Conservation (phyloP, 2,113 vertebrate genomes). For the Periophthalmodon schlosseri region DNA sequence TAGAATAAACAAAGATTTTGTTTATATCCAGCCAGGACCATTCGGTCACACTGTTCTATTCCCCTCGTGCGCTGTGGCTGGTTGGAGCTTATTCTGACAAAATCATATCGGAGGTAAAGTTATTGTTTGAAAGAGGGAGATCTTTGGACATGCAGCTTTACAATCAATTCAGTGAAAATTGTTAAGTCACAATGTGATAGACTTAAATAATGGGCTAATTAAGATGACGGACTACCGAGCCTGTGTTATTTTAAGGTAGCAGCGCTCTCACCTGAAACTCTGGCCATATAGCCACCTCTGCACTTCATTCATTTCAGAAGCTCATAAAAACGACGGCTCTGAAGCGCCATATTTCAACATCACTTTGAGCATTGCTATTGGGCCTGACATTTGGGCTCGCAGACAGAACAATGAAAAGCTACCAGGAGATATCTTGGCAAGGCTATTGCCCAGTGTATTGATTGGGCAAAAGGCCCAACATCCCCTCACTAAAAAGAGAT, state of each 20-base stretch:
- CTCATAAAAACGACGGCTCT: slow-evolving; percentile 42
- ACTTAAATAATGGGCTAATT: neutral
- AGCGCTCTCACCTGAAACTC: neutral
- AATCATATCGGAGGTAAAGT: neutral
- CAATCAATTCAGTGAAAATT: neutral
- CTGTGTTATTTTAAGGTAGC: neutral
- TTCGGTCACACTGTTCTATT: neutral
- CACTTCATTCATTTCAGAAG: slow-evolving; percentile 50
- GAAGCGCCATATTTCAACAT: slow-evolving; percentile 50
- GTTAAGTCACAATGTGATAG: neutral
- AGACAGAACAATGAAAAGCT: slow-evolving; percentile 71
- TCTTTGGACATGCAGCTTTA: neutral
- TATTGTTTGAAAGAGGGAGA: neutral
- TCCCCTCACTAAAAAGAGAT: slow-evolving; percentile 77
- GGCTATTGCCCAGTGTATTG: slow-evolving; percentile 72
- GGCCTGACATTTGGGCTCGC: slow-evolving; percentile 65
- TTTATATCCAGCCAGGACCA: neutral
- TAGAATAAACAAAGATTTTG: neutral
- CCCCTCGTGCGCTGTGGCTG: neutral
- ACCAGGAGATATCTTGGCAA: slow-evolving; percentile 73
- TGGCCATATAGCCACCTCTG: slow-evolving; percentile 15
- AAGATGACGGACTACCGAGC: neutral
- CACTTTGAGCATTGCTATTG: slow-evolving; percentile 44
- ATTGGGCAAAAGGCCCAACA: slow-evolving; percentile 76
- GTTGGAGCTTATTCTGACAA: neutral